Evolutionary conservation across 2,113 vertebrate species (phyloP).

Genomic region (Rhinichthys klamathensis): DNA sequence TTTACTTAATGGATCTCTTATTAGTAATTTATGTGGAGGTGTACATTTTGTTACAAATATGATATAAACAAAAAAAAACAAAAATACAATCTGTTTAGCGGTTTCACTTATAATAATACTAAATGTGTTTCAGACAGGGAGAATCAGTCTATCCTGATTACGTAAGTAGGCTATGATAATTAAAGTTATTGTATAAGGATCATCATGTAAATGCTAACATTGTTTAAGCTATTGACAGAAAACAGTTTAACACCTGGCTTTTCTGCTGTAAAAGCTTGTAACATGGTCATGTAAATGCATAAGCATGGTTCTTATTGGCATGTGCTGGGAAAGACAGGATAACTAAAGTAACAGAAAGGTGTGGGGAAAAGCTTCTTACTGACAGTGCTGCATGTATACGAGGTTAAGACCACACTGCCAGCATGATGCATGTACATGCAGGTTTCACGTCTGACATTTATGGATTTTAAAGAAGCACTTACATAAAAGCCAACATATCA

Average conservation of each 20-base stretch:
- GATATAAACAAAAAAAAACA: not conserved
- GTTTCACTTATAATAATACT: not conserved
- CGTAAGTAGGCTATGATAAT: conserved; percentile 15
- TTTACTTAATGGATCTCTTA: no score
- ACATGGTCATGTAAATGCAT: not conserved
- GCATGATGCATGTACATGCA: not conserved
- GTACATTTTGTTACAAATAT: no score
- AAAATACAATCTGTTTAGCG: not conserved
- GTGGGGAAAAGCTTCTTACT: not conserved
- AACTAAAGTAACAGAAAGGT: not conserved
- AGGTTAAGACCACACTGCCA: not conserved
- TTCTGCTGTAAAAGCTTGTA: not conserved
- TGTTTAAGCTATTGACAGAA: no score
- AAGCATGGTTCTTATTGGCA: not conserved
- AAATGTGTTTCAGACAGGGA: conserved; percentile 8
- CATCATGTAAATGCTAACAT: no score
- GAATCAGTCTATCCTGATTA: conserved; percentile 30
- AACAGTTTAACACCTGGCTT: not conserved
- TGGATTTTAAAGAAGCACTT: not conserved
- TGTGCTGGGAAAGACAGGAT: not conserved
- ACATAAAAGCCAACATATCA: not conserved
- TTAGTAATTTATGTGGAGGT: no score
- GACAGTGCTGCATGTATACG: not conserved
- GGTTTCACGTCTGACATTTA: not conserved
- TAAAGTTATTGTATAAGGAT: not conserved